phyloP scores from a whole-genome alignment of 2,888 invertebrate species.

The Eulithis testata region DNA sequence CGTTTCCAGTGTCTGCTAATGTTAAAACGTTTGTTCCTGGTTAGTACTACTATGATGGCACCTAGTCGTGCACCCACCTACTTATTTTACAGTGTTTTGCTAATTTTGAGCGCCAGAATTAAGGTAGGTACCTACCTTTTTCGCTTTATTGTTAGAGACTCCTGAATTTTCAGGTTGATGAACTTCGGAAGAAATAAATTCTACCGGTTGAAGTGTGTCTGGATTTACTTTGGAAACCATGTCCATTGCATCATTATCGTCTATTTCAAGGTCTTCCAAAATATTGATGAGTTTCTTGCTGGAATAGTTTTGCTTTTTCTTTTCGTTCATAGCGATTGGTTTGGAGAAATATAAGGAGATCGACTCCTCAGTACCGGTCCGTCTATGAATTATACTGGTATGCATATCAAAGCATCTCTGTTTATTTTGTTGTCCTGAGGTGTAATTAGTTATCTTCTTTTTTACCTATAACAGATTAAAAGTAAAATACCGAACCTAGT shows the following conservation, averaged over 20 bases:
- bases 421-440: slow-evolving; percentile 37
- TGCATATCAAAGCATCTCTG: slow-evolving; percentile 28
- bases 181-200: slow-evolving; percentile 49
- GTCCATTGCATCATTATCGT: slow-evolving; percentile 55
- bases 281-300: slow-evolving; percentile 72
- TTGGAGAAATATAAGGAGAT: slow-evolving; percentile 56
- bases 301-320: slow-evolving; percentile 54
- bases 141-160: slow-evolving; percentile 18
- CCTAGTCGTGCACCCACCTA: too few species aligned
- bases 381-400: slow-evolving; percentile 38
- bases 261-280: slow-evolving; percentile 65
- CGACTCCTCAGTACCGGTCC: slow-evolving; percentile 34
- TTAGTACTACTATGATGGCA: too few species aligned
- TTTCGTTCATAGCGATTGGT: slow-evolving; percentile 29
- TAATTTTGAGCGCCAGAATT: not conserved
- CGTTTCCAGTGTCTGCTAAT: too few species aligned
- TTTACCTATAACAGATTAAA: slow-evolving; percentile 48
- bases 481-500: not conserved
- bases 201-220: slow-evolving; percentile 54
- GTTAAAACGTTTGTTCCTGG: too few species aligned
- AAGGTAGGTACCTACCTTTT: not conserved
- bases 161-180: slow-evolving; percentile 1
- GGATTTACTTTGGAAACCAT: slow-evolving; percentile 62
- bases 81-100: not conserved
- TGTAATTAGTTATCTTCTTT: slow-evolving; percentile 53